These are phyloP conservation scores for Selene dorsalis DNA, from an alignment of 2,797 vertebrate species.

Conservation along the genomic window DNA sequence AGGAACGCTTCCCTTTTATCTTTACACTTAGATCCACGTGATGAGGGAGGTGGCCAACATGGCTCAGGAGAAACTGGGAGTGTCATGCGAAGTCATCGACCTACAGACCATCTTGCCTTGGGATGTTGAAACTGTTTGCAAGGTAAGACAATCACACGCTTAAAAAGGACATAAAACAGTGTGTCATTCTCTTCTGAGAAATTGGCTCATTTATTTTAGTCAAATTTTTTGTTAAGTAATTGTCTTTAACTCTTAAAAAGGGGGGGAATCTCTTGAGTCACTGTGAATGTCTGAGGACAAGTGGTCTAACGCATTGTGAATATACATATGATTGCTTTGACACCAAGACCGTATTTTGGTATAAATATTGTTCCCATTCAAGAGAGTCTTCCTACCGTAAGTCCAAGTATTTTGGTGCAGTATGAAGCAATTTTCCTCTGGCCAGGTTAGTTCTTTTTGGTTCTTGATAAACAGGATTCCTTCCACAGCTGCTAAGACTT, in stretches of 20 bases:
- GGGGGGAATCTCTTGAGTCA: too few species aligned
- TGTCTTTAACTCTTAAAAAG: too few species aligned
- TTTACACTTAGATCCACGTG: constrained; percentile 89
- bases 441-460: constrained; percentile 38
- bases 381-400: constrained; percentile 12
- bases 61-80: constrained; percentile 97
- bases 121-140: constrained; percentile 95
- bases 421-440: constrained; percentile 42
- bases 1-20: neutral
- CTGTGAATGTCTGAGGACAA: too few species aligned
- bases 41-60: constrained; percentile 93
- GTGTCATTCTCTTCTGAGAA: neutral
- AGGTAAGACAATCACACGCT: constrained; percentile 82
- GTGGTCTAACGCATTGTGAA: too few species aligned
- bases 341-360: neutral
- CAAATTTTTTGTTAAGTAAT: too few species aligned
- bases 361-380: constrained; percentile 9
- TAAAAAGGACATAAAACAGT: neutral
- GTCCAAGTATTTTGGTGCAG: constrained; percentile 46
- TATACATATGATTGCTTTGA: neutral
- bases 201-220: neutral
- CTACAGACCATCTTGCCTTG: constrained; percentile 96
- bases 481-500: constrained; percentile 53
- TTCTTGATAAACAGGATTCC: constrained; percentile 61
- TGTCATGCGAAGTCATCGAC: constrained; percentile 98